Base-by-base conservation (phyloP, 2,888 invertebrate genomes). In the Drosophila infuscata region DNA sequence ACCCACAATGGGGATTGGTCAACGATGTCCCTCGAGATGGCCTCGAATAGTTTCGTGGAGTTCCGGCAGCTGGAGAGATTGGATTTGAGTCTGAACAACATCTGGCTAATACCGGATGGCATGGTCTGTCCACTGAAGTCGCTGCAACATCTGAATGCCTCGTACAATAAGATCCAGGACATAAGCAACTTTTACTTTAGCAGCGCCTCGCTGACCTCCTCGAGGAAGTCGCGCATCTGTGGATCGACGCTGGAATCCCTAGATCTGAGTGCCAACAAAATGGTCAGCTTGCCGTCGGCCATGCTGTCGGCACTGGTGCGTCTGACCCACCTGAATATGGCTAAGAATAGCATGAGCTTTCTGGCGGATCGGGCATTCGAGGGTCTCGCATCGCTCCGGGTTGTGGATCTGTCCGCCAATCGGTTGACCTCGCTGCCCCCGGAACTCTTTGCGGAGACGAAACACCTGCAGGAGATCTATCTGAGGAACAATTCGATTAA, bases 401-500 rank as follows among this genome's bases (percentile, higher is more conserved):
- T 97, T 89, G 95, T 98, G 85, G 97, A 98, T 94, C 94, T 99
- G 75, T 97, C 98, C 3, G 96, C 97, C 91, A 99, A 99, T 94
- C 96, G 97, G 94, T 95, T 99, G 79, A 96, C 96, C 54, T 96
- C 97, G 63, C 94, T 99, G 82, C 98, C 98, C 36, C 95, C 97
- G 83, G 96, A 96, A 91, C 94, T 98, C 76, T 98, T 98, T 91
- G 95, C 95, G 91, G 97, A 97, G 89, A 95, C 96, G 67, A 96
- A 96, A 81, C 96, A 96, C 81, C 95, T 98, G 85, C 96, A 96
- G 94, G 98, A 98, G 94, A 96, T 98, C 92, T 96, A 97, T 94
- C 94, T 98, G 90, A 96, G 97, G 93, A 98, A 98, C 94, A 98
- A 98, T 94, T 97, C 97, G 63, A 96, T 98, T 88, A 96, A 96